These are phyloP conservation scores for Plodia interpunctella DNA, from an alignment of 1,140 invertebrate species.

Conservation along the genomic window DNA sequence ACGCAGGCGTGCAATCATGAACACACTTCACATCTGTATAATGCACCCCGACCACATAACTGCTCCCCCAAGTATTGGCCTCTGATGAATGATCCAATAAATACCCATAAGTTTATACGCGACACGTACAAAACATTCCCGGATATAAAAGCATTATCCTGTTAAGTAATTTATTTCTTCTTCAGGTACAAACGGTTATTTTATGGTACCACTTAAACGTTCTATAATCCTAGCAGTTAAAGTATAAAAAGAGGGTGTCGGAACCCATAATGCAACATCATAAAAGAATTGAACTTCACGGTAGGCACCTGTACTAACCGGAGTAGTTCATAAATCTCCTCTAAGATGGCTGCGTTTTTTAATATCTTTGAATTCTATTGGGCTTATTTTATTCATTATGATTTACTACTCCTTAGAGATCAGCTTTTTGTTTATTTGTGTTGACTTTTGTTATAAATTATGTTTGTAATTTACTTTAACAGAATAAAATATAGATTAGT, in stretches of 20 bases:
- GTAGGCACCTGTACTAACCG: slow-evolving; percentile 42
- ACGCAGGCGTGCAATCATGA: slow-evolving; percentile 52
- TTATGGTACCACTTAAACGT: slow-evolving; percentile 66
- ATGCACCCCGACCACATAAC: slow-evolving; percentile 70
- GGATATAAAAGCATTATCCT: slow-evolving; percentile 72
- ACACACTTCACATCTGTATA: slow-evolving; percentile 53
- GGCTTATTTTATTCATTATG: slow-evolving; percentile 16
- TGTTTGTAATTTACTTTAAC: neutral
- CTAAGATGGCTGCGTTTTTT: slow-evolving; percentile 26
- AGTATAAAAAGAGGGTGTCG: slow-evolving; percentile 58
- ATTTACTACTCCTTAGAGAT: slow-evolving; percentile 16
- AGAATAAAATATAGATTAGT: too few relatives aligned
- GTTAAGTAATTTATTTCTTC: slow-evolving; percentile 75
- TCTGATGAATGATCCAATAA: slow-evolving; percentile 71
- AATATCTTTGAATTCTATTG: slow-evolving; percentile 17
- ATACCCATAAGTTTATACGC: slow-evolving; percentile 65
- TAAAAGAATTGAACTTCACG: slow-evolving; percentile 53
- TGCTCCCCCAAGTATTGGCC: slow-evolving; percentile 59
- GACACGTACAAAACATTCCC: slow-evolving; percentile 69
- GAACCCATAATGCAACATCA: slow-evolving; percentile 52
- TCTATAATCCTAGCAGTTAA: slow-evolving; percentile 63
- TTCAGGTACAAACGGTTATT: slow-evolving; percentile 65
- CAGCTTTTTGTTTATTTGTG: neutral
- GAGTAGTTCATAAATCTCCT: slow-evolving; percentile 44
- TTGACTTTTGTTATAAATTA: neutral